Percentiles rank a stretch among this genome's conserved stretches.
Evolutionary conservation across 1,140 invertebrate genomes (phyloP).

Genomic region (Achroia grisella): DNA sequence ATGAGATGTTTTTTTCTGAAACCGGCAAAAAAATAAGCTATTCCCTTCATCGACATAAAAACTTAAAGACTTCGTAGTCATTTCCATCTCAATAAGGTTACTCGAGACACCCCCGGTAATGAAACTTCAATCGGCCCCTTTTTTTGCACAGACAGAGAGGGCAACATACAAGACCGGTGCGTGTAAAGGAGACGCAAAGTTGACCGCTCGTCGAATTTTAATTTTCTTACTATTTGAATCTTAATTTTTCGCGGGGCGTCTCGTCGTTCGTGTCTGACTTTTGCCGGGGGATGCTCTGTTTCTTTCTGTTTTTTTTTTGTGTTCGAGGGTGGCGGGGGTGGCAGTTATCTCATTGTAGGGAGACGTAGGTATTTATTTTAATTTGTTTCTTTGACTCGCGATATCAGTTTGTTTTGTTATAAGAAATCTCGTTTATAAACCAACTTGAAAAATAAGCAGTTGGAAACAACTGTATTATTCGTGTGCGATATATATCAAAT

Average conservation of each 20-base stretch:
- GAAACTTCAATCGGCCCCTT: conserved; percentile 56
- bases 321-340: conserved; percentile 11
- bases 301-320: conserved; percentile 22
- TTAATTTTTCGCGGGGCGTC: conserved; percentile 61
- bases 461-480: too few relatives aligned
- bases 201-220: conserved; percentile 68
- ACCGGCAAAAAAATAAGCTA: too few relatives aligned
- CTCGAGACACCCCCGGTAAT: conserved; percentile 36
- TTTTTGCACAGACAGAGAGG: conserved; percentile 44
- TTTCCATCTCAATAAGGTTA: conserved; percentile 56
- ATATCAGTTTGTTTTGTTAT: conserved; percentile 11
- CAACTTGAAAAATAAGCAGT: too few relatives aligned
- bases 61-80: conserved; percentile 18
- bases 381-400: conserved; percentile 25
- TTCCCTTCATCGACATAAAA: too few relatives aligned
- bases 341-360: conserved; percentile 13
- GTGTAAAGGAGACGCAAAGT: conserved; percentile 30
- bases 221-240: conserved; percentile 72
- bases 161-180: conserved; percentile 13
- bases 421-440: neutral
- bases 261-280: conserved; percentile 19
- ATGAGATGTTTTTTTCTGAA: too few relatives aligned
- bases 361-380: conserved; percentile 20
- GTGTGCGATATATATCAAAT: too few relatives aligned
- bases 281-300: conserved; percentile 5